Percentiles rank a stretch among this genome's conserved stretches.
Evolutionary conservation across 2,888 invertebrate species (phyloP).

Genomic region (Trilocha varians): DNA sequence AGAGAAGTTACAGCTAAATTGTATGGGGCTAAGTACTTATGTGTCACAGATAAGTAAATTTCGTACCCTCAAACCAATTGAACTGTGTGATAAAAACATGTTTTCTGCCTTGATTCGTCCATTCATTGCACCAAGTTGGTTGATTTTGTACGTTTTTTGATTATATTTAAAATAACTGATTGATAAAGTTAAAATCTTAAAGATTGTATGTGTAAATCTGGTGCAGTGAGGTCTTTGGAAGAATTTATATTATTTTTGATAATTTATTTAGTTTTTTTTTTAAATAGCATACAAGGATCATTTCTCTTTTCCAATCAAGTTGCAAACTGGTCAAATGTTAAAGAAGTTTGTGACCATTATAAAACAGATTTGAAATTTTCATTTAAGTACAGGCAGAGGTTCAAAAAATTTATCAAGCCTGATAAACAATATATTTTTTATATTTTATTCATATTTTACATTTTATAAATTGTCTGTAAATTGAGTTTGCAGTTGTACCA

Average conservation of each 20-base stretch:
- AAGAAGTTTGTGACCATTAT: slow-evolving; percentile 45
- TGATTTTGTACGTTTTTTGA: background rate
- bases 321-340: slow-evolving; percentile 5
- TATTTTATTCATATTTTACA: too few relatives aligned
- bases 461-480: slow-evolving; percentile 42
- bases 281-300: background rate
- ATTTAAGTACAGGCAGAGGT: slow-evolving; percentile 36
- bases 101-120: background rate
- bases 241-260: slow-evolving; percentile 12
- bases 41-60: background rate
- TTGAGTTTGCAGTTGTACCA: slow-evolving; percentile 43
- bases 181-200: slow-evolving; percentile 30
- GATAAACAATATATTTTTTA: too few relatives aligned
- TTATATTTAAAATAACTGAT: too few relatives aligned
- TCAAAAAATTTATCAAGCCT: too few relatives aligned
- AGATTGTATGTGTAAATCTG: slow-evolving; percentile 29
- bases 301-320: background rate
- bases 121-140: background rate
- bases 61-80: background rate
- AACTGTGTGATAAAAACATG: background rate
- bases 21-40: background rate
- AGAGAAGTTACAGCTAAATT: background rate
- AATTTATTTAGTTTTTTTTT: slow-evolving; percentile 12
- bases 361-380: slow-evolving; percentile 19
- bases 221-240: slow-evolving; percentile 21